Evolutionary conservation across 2,888 invertebrate species (phyloP), one percentile per base, ranked within the genome.

Genomic region (Dicycla oo): DNA sequence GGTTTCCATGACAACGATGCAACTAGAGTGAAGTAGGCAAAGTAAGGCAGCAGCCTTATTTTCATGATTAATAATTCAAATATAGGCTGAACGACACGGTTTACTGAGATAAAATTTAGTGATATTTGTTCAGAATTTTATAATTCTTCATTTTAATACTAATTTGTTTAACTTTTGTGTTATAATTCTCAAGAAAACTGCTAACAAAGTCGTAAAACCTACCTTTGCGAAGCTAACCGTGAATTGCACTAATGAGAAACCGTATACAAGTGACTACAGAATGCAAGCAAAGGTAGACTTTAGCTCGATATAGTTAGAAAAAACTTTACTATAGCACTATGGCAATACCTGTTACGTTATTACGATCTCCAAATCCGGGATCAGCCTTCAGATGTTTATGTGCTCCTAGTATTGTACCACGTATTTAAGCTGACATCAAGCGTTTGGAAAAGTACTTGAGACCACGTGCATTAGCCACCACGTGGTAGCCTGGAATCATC

Each of bases 1-100:
- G 18, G 70, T 70, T 71, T 30, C 70, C 73, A 51, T 60, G 61
- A 43, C 70, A 73, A 71, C 60, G 34, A 26, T 73, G 73, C 70
- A 73, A 26, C 57, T 18, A 51, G 20, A 23, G 49, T n/a, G n/a
- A n/a, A n/a, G n/a, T n/a, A n/a, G n/a, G n/a, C 26, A 5, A 8
- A 1, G 8, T 38, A n/a, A n/a, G n/a, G n/a, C n/a, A n/a, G 54
- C 23, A 13, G 38, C 5, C 5, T 8, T 13, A 10, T n/a, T n/a
- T n/a, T n/a, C n/a, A n/a, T n/a, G 6, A 34, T 47, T 62, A 18
- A 10, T n/a, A n/a, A n/a, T 10, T n/a, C 15, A 58, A 40, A 23
- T 23, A 40, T 40, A 45, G 2, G 15, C 3, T n/a, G 3, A 66
- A 66, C 15, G n/a, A n/a, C 30, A 30, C 1, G 1, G 10, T 43